Evolutionary conservation across 1,140 invertebrate species (phyloP).

Genomic region (Mactra quadrangularis): DNA sequence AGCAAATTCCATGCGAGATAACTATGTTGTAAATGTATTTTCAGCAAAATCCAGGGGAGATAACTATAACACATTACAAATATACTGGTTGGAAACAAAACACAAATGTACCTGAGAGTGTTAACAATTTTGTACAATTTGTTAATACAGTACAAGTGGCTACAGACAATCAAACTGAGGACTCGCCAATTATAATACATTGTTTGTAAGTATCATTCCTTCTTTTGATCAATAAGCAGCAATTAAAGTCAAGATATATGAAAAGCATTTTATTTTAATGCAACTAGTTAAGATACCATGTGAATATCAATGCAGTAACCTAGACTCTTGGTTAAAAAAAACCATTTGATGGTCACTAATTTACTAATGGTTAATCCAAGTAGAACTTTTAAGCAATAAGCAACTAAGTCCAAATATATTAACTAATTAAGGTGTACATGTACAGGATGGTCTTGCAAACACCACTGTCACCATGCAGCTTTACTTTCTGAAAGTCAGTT

Average conservation of each 20-base stretch:
- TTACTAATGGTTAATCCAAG: background rate
- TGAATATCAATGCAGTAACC: background rate
- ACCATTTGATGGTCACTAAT: background rate
- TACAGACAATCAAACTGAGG: background rate
- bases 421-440: no score
- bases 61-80: slow-evolving; percentile 6
- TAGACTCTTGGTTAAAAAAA: background rate
- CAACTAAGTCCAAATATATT: no score
- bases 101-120: background rate
- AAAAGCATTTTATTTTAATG: background rate
- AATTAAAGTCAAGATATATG: background rate
- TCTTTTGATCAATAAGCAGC: background rate
- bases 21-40: background rate
- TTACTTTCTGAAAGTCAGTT: no score
- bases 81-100: background rate
- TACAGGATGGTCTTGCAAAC: no score
- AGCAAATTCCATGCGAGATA: background rate
- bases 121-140: slow-evolving; percentile 10
- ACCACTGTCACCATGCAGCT: no score
- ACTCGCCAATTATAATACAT: background rate
- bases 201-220: slow-evolving; percentile 11
- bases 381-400: no score
- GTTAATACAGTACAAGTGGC: background rate
- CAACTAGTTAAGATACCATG: background rate
- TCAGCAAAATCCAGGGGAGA: background rate